A percentile compares a stretch with the other conserved stretches of the same genome.
phyloP scores from a whole-genome alignment of 2,888 invertebrate species.

The Ennomos fuscantarius region DNA sequence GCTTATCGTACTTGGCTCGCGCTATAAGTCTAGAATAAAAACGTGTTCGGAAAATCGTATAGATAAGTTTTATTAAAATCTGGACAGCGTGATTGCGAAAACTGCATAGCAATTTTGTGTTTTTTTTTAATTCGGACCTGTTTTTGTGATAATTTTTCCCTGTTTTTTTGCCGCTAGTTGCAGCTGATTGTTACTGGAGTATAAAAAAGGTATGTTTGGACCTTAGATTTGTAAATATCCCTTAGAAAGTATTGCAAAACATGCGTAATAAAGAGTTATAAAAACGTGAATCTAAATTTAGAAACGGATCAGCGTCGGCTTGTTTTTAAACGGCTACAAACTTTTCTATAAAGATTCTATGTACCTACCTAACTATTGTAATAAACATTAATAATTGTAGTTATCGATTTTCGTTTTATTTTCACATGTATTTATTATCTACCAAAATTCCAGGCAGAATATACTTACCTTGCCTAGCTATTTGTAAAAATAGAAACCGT shows the following conservation, averaged over 20 bases:
- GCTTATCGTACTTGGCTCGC: constrained; percentile 49
- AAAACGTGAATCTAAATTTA: constrained; percentile 60
- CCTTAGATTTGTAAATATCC: background rate
- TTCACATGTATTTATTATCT: constrained; percentile 4
- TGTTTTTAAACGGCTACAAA: constrained; percentile 5
- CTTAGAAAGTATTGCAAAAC: background rate
- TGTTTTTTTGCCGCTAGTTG: constrained; percentile 60
- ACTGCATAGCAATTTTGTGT: constrained; percentile 52
- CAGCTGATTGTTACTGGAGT: constrained; percentile 48
- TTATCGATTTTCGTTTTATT: constrained; percentile 2
- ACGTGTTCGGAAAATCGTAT: constrained; percentile 30
- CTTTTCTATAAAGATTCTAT: no score
- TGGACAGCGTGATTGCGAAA: constrained; percentile 37
- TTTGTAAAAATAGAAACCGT: background rate
- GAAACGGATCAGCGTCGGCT: constrained; percentile 43
- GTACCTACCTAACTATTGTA: no score
- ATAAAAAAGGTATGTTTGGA: constrained; percentile 61
- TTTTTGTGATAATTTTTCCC: constrained; percentile 63
- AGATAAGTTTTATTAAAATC: constrained; percentile 25
- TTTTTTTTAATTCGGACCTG: constrained; percentile 61
- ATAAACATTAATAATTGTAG: no score
- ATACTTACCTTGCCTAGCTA: background rate
- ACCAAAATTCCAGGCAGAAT: background rate
- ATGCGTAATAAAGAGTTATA: background rate
- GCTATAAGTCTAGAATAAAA: constrained; percentile 42